Percentiles rank a stretch among this genome's conserved stretches.
Evolutionary conservation across 2,113 vertebrate genomes (phyloP).

Genomic region (Nycticorax nycticorax): DNA sequence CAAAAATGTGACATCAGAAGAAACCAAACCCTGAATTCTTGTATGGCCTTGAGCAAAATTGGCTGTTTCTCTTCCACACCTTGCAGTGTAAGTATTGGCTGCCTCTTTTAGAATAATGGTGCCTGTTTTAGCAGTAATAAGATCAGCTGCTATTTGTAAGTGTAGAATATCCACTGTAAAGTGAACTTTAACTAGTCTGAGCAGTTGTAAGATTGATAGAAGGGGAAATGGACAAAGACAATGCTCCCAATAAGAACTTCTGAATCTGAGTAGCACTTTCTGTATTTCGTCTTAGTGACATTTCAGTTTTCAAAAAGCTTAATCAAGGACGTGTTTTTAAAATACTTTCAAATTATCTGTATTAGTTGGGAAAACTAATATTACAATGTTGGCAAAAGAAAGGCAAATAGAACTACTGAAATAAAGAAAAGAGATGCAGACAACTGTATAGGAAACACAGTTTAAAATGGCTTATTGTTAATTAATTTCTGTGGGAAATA

Average conservation of each 20-base stretch:
- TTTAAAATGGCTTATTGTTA: slow-evolving; percentile 34
- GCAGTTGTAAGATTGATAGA: slow-evolving; percentile 1
- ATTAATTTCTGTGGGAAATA: slow-evolving; percentile 37
- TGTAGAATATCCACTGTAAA: not conserved
- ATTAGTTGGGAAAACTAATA: slow-evolving; percentile 45
- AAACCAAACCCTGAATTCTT: not conserved
- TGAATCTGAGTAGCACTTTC: slow-evolving; percentile 18
- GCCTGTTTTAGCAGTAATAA: not conserved
- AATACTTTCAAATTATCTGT: slow-evolving; percentile 31
- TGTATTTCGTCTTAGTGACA: slow-evolving; percentile 52
- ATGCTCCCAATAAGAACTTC: not conserved
- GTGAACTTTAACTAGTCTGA: slow-evolving; percentile 21
- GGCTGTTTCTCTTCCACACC: not conserved
- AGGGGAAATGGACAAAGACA: slow-evolving; percentile 12
- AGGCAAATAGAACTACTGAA: slow-evolving; percentile 21
- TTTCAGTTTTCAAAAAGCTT: slow-evolving; percentile 55
- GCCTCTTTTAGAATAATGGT: not conserved
- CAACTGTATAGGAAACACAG: slow-evolving; percentile 7
- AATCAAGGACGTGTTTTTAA: slow-evolving; percentile 43
- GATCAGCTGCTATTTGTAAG: not conserved
- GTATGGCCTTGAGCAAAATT: not conserved
- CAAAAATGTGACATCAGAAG: slow-evolving; percentile 18
- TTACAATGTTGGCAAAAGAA: slow-evolving; percentile 36
- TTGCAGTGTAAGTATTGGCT: not conserved
- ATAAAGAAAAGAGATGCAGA: slow-evolving; percentile 21